Evolutionary conservation across 2,888 invertebrate species (phyloP).

Genomic region (Protodeltote pygarga): DNA sequence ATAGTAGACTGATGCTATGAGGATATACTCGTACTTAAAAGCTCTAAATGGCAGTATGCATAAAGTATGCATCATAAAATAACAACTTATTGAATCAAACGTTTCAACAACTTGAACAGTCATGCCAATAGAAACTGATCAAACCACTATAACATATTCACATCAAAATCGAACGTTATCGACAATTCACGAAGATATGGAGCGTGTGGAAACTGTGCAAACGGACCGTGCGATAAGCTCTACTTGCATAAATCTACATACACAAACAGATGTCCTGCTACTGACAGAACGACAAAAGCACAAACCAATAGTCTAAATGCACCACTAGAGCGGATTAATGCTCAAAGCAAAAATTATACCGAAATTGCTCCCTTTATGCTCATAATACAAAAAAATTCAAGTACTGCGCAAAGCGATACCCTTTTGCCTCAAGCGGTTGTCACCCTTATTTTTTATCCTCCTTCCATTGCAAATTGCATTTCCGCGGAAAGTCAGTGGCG

Average conservation of each 20-base stretch:
- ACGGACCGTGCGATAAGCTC: constrained; percentile 76
- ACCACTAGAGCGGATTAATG: constrained; percentile 51
- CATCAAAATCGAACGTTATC: constrained; percentile 65
- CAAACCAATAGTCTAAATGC: constrained; percentile 58
- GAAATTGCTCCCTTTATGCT: constrained; percentile 67
- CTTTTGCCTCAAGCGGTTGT: constrained; percentile 60
- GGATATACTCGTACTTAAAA: too few species aligned
- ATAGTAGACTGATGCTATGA: too few species aligned
- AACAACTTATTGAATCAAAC: not conserved
- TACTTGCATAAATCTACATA: constrained; percentile 81
- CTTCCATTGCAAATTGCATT: constrained; percentile 54
- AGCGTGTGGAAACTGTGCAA: constrained; percentile 71
- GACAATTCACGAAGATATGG: constrained; percentile 72
- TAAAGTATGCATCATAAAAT: too few species aligned
- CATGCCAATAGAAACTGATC: constrained; percentile 2
- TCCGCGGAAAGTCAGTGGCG: constrained; percentile 29
- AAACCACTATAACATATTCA: constrained; percentile 38
- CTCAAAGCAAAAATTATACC: constrained; percentile 67
- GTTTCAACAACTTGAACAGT: too few species aligned
- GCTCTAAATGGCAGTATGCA: too few species aligned
- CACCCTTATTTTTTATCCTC: constrained; percentile 69
- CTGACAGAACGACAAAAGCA: constrained; percentile 70
- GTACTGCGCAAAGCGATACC: constrained; percentile 64
- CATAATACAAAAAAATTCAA: constrained; percentile 68
- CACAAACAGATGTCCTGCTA: constrained; percentile 58